phyloP scores from a whole-genome alignment of 2,888 invertebrate genomes.

The Parapristionchus giblindavisi region DNA sequence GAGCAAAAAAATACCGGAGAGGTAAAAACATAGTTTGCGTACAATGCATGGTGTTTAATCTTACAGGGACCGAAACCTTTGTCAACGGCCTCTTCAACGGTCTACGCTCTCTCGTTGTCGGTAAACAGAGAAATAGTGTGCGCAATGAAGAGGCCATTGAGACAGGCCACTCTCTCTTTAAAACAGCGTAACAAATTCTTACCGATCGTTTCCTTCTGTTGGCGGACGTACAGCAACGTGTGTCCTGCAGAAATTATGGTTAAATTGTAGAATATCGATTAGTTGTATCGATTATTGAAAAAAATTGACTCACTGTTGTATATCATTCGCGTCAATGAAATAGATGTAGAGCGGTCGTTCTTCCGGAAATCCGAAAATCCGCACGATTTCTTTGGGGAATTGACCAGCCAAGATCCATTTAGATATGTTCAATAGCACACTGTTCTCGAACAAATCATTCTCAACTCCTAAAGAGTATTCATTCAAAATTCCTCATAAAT shows the following conservation, averaged over 20 bases:
- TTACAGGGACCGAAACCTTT: no score
- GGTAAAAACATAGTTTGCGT: no score
- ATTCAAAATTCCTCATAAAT: no score
- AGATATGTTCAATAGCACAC: conserved; percentile 1
- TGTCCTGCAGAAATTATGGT: neutral
- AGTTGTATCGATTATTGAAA: no score
- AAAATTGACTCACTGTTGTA: neutral
- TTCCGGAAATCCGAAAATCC: neutral
- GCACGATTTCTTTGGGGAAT: conserved; percentile 4
- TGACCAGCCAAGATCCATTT: conserved; percentile 13
- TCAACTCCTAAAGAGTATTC: neutral
- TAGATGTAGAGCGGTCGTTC: conserved; percentile 4
- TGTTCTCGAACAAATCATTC: conserved; percentile 11
- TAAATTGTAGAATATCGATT: neutral
- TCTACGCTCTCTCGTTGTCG: no score
- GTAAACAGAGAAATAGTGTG: no score
- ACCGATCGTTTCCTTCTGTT: neutral
- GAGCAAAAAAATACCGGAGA: no score
- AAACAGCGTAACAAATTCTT: neutral
- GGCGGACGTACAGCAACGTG: neutral
- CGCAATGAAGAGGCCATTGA: neutral
- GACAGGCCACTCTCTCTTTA: neutral
- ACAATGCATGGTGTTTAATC: no score
- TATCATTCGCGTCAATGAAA: neutral
- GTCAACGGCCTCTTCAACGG: no score